These are phyloP conservation scores for Lysandra coridon DNA, from an alignment of 2,888 invertebrate species.

Conservation along the genomic window DNA sequence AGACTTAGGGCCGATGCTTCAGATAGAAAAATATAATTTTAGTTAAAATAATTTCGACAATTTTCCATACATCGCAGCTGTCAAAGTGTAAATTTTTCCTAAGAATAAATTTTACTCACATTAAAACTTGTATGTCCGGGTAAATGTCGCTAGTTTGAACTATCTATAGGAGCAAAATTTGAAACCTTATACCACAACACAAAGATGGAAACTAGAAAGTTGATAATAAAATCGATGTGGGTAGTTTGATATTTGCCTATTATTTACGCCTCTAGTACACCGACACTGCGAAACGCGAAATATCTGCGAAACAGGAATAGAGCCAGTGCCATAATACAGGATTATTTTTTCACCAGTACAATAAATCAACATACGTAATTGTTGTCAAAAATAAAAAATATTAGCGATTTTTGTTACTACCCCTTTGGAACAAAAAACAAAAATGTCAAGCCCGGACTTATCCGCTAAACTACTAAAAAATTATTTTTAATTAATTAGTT, in stretches of 20 bases:
- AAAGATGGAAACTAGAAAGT: background rate
- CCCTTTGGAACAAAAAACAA: too few species aligned
- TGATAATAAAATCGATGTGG: background rate
- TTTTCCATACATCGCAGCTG: background rate
- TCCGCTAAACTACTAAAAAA: too few species aligned
- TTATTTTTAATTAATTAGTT: too few species aligned
- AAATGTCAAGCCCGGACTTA: too few species aligned
- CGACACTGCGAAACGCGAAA: too few species aligned
- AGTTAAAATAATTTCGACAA: slow-evolving; percentile 1
- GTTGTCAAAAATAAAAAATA: too few species aligned
- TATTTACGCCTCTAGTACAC: background rate
- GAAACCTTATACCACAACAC: background rate
- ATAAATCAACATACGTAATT: too few species aligned
- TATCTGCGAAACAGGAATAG: too few species aligned
- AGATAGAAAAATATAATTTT: slow-evolving; percentile 27
- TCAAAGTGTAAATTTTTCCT: slow-evolving; percentile 7
- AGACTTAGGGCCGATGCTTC: slow-evolving; percentile 11
- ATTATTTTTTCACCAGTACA: too few species aligned
- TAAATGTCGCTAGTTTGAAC: background rate
- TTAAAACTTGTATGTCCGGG: background rate
- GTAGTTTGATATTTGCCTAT: background rate
- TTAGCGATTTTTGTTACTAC: too few species aligned
- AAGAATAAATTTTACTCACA: slow-evolving; percentile 14
- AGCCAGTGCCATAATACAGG: too few species aligned
- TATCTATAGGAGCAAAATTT: background rate